Evolutionary conservation across 2,797 vertebrate species (phyloP).

Genomic region (Rhinoraja longicauda): DNA sequence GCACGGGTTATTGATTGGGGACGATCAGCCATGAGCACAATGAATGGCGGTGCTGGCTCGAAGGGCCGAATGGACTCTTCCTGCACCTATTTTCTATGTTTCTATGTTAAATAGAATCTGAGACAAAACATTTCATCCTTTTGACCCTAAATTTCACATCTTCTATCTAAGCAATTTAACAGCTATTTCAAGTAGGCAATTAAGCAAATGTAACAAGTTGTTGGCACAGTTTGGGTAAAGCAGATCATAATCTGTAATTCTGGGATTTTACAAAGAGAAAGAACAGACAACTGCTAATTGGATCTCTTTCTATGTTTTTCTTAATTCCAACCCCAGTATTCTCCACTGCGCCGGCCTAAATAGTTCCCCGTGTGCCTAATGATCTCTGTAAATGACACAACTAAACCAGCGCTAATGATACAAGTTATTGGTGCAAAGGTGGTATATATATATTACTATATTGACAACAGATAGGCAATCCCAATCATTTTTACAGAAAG

Average conservation of each 20-base stretch:
- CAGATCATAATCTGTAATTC: not conserved
- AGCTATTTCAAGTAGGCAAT: not conserved
- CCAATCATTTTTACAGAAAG: not conserved
- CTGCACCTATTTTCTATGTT: no score
- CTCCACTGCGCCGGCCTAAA: not conserved
- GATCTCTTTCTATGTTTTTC: not conserved
- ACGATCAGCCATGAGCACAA: no score
- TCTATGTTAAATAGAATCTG: not conserved
- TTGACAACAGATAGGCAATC: not conserved
- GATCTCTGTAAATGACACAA: not conserved
- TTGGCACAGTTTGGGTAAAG: not conserved
- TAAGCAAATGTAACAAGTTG: not conserved
- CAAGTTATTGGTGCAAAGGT: no score
- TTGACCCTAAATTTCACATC: not conserved
- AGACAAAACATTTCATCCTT: not conserved
- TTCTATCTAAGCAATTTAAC: not conserved
- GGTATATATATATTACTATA: not conserved
- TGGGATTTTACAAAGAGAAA: not conserved
- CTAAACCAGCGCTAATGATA: not conserved
- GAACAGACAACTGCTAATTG: not conserved
- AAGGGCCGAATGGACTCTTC: no score
- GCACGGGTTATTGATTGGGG: no score
- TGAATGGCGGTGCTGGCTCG: no score
- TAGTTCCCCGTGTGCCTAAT: not conserved
- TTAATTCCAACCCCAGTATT: not conserved